Evolutionary conservation across 2,113 vertebrate genomes (phyloP), one percentile per base, ranked within the genome.

Genomic region (Chaenocephalus aceratus): DNA sequence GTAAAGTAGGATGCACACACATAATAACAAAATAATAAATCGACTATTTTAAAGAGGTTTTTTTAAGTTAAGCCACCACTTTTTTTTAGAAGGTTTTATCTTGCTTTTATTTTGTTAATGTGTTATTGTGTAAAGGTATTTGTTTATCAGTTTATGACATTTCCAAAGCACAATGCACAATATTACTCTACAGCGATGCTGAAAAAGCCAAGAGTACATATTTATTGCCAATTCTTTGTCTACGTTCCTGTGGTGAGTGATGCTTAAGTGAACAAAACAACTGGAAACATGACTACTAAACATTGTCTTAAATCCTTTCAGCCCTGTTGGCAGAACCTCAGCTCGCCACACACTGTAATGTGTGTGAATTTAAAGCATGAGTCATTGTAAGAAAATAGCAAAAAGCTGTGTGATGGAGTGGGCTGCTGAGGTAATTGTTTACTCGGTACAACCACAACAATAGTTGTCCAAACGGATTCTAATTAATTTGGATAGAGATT

Each of bases 321-420:
- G 71, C 65, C 73, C 23, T 48, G 56, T 57, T 65, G 78, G 81
- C 77, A 76, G 61, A 41, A 49, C 2, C 68, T 57, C 64, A 70
- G 77, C 62, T 84, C 78, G 82, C 60, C 46, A 54, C 80, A 70
- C 82, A 49, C 72, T 77, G 83, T 80, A 83, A 75, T 80, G 80
- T 72, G 80, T 59, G 77, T 72, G 52, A 59, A 83, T 84, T 82
- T 82, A 73, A 73, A 83, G 46, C 69, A 62, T 72, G 78, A 84
- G 51, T 88, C 78, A 90, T 6, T 56, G 81, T 66, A 30, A 69
- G 49, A 54, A 73, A 68, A 71, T 1, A 65, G 65, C 58, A 52
- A 45, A 61, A 60, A 59, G 21, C 46, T 53, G 52, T 41, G 23
- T 52, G 53, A 62, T 26, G 16, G 36, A 83, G 73, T 56, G 85